phyloP scores from a whole-genome alignment of 2,113 vertebrate species.

The Nycticryphes semicollaris region DNA sequence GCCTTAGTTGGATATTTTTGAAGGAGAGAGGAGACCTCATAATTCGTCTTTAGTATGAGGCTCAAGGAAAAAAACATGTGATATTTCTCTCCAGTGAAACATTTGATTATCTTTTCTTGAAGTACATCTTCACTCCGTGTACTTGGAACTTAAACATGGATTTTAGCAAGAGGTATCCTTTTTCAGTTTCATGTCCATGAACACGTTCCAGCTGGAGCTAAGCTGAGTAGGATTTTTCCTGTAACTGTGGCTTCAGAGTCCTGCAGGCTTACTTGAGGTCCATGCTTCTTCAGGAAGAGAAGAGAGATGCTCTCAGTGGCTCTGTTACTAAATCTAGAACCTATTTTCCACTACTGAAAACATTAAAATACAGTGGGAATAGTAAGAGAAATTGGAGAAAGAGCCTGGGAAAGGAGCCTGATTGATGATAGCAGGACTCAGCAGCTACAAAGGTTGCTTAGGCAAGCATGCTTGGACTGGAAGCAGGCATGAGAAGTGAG shows the following conservation, averaged over 20 bases:
- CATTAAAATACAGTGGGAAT: neutral
- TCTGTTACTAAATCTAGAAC: neutral
- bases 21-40: neutral
- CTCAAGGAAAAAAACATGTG: neutral
- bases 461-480: neutral
- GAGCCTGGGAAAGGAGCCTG: neutral
- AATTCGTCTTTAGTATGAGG: neutral
- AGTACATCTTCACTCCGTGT: neutral
- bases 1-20: neutral
- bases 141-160: neutral
- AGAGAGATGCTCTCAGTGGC: neutral
- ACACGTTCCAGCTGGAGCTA: neutral
- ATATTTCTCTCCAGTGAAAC: neutral
- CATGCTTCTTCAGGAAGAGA: neutral
- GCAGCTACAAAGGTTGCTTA: neutral
- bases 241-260: neutral
- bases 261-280: fast-evolving
- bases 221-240: neutral
- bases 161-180: neutral
- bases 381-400: neutral
- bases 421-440: neutral
- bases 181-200: neutral
- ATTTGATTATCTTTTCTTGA: neutral
- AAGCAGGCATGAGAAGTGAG: neutral
- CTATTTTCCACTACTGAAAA: neutral